phyloP scores from a whole-genome alignment of 2,113 vertebrate species.

The Takifugu bimaculatus region DNA sequence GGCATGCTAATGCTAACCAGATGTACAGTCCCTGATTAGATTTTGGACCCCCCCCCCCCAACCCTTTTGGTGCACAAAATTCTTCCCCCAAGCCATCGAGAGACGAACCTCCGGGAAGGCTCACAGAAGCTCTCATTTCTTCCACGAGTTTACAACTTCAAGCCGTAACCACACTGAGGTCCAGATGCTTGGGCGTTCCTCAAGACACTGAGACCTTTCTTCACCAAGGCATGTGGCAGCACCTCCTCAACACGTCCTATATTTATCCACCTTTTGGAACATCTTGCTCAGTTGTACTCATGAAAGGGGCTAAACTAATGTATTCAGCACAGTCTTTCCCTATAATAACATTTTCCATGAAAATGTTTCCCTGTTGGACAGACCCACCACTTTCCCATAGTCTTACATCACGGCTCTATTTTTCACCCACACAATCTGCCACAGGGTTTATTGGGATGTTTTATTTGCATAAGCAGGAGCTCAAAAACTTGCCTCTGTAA shows the following conservation, averaged over 20 bases:
- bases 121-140: constrained; percentile 21
- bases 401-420: neutral
- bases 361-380: constrained; percentile 1
- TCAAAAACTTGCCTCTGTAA: constrained; percentile 19
- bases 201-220: constrained; percentile 1
- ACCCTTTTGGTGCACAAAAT: constrained; percentile 9
- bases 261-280: neutral
- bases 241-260: neutral
- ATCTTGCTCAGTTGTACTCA: neutral
- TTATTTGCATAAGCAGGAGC: constrained; percentile 10
- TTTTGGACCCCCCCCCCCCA: constrained; percentile 14
- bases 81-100: constrained; percentile 44
- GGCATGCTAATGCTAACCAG: constrained; percentile 65
- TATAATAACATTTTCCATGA: constrained; percentile 23
- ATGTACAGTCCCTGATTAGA: constrained; percentile 62
- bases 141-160: constrained; percentile 27
- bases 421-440: constrained; percentile 9
- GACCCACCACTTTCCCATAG: constrained; percentile 14
- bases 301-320: neutral
- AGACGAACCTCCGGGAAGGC: constrained; percentile 15
- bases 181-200: neutral
- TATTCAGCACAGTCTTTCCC: neutral
- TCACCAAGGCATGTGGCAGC: neutral
- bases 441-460: constrained; percentile 8
- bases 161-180: constrained; percentile 6